phyloP scores from a whole-genome alignment of 2,797 vertebrate genomes.

The Mionectes olivaceus region DNA sequence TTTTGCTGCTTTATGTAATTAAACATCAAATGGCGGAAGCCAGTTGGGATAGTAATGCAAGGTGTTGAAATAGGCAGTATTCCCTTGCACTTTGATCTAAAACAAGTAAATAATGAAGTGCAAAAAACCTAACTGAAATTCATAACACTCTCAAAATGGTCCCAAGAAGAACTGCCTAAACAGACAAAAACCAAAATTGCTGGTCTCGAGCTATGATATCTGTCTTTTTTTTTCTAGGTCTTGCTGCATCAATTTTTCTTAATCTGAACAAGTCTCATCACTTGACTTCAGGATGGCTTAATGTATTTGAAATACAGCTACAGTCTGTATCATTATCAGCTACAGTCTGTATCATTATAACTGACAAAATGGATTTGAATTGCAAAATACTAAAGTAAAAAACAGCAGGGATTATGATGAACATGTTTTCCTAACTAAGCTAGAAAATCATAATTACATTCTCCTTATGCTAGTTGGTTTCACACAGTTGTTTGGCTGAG shows the following conservation, averaged over 20 bases:
- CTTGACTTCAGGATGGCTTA: conserved; percentile 14
- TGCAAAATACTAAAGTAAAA: conserved; percentile 24
- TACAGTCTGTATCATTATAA: neutral
- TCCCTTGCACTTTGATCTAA: neutral
- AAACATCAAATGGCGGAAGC: neutral
- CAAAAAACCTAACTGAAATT: neutral
- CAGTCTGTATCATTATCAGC: neutral
- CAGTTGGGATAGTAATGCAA: neutral
- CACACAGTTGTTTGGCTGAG: neutral
- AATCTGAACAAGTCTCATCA: neutral
- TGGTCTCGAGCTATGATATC: neutral
- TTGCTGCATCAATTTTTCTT: neutral
- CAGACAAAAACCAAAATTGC: neutral
- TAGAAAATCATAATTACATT: conserved; percentile 11
- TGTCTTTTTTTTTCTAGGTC: neutral
- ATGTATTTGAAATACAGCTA: conserved; percentile 22
- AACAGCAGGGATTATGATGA: neutral
- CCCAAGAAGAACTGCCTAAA: neutral
- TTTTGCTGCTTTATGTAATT: neutral
- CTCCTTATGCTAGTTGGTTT: conserved; percentile 4
- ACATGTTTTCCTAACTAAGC: neutral
- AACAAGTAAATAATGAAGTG: neutral
- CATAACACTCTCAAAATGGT: neutral
- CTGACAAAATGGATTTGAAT: conserved; percentile 34
- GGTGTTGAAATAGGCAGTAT: neutral